Evolutionary conservation across 2,113 vertebrate species (phyloP).

Genomic region (Phrynosoma blainvillii): DNA sequence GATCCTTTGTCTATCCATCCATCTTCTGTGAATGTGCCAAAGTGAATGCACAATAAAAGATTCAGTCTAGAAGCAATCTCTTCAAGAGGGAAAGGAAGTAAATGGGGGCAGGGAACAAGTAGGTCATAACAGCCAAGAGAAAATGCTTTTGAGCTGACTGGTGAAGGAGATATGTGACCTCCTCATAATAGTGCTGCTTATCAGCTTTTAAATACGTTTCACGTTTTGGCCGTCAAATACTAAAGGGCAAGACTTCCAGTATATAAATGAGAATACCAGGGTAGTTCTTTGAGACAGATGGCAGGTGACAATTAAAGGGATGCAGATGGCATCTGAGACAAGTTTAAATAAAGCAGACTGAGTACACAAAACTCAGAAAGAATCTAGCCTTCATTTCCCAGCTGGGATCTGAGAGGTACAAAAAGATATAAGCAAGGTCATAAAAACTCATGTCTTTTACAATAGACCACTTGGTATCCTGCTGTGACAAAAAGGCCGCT

Average conservation of each 20-base stretch:
- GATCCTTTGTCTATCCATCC: not conserved
- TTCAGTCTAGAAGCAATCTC: not conserved
- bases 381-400: slow-evolving; percentile 31
- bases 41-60: not conserved
- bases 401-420: slow-evolving; percentile 31
- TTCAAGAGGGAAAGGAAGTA: not conserved
- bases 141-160: slow-evolving; percentile 6
- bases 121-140: not conserved
- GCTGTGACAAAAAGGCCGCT: slow-evolving; percentile 27
- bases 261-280: fast-evolving
- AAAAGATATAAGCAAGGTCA: slow-evolving; percentile 40
- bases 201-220: slow-evolving; percentile 3
- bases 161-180: not conserved
- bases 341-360: slow-evolving; percentile 40
- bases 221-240: not conserved
- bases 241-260: slow-evolving; percentile 20
- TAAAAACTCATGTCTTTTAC: slow-evolving; percentile 29
- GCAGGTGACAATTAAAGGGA: slow-evolving; percentile 26
- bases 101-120: too few species aligned
- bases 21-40: too few species aligned
- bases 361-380: slow-evolving; percentile 46
- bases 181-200: not conserved
- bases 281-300: slow-evolving; percentile 29
- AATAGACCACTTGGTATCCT: slow-evolving; percentile 33
- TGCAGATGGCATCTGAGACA: slow-evolving; percentile 22